Evolutionary conservation across 92 coral and sea anemone species (phyloP), one percentile per base, ranked within the genome.

Genomic region (Metridium senile): DNA sequence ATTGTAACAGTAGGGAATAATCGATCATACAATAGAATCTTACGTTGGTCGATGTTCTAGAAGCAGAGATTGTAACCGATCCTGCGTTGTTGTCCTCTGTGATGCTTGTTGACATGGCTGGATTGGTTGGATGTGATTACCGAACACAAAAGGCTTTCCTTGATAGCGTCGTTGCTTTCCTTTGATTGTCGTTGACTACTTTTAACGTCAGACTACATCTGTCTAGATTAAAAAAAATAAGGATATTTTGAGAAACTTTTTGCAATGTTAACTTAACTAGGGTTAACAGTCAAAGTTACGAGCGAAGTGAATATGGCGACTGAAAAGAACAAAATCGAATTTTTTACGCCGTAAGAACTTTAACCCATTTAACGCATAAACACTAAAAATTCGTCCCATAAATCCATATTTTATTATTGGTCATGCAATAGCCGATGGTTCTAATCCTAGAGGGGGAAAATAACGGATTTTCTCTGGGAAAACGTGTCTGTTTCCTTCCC

Each of bases 301-400:
- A 51, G 18, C 71, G 53, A 47, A 26, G 22, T 21, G 33, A 69
- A 68, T 29, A 79, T 79, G 84, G 84, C 84, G 84, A 66, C 70
- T 13, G 53, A 46, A 56, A 54, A 21, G 61, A 49, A 39, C 72
- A 46, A 77, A 77, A 77, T 77, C 67, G 69, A 66, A 78, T 78
- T 57, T 54, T 35, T 11, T 56, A 79, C 70, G 62, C 56, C 39
- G 76, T 73, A 26, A 58, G 70, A 57, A 51, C 53, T 25, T 54
- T 68, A 23, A 54, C 62, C 75, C 77, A 68, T 79, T 79, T 70
- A 74, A 79, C 31, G 84, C 84, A 70, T 79, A 79, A 68, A 70
- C 56, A 33, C 84, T 64, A 25, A 56, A 16, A 31, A 26, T 77
- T 47, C 56, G 58, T 67, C 47, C 46, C 62, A 25, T 73, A 73